These are phyloP conservation scores for Sander vitreus DNA, from an alignment of 2,113 vertebrate species.

Conservation along the genomic window DNA sequence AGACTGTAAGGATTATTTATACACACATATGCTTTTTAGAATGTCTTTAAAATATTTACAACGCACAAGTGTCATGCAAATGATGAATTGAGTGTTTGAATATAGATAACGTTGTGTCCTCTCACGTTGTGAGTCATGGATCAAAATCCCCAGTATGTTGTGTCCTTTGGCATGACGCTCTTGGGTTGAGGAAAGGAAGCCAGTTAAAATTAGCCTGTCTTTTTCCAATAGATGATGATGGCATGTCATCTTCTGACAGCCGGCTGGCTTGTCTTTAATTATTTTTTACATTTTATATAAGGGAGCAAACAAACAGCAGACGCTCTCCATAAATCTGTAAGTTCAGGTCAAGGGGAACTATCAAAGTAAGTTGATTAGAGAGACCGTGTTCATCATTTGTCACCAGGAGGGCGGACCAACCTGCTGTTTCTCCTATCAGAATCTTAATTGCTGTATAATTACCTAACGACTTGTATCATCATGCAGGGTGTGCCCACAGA, in stretches of 20 bases:
- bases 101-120: conserved; percentile 54
- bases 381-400: conserved; percentile 66
- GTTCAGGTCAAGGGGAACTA: conserved; percentile 73
- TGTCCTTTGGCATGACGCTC: conserved; percentile 53
- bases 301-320: conserved; percentile 20
- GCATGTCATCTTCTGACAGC: conserved; percentile 43
- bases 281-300: too few relatives aligned
- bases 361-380: conserved; percentile 63
- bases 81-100: conserved; percentile 22
- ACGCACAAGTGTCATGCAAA: background rate
- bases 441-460: conserved; percentile 82
- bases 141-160: conserved; percentile 40
- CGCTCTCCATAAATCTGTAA: conserved; percentile 54
- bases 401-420: conserved; percentile 60
- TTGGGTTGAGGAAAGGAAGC: conserved; percentile 29
- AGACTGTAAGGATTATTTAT: background rate
- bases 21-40: conserved; percentile 15
- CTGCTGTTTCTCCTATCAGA: conserved; percentile 72
- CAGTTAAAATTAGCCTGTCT: conserved; percentile 57
- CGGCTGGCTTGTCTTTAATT: conserved; percentile 33
- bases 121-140: conserved; percentile 66
- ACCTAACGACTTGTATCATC: conserved; percentile 72
- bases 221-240: conserved; percentile 46
- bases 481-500: conserved; percentile 69
- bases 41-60: conserved; percentile 52